A percentile compares a stretch with the other conserved stretches of the same genome.
phyloP scores from a whole-genome alignment of 1,140 invertebrate species.

The Heliothis virescens region DNA sequence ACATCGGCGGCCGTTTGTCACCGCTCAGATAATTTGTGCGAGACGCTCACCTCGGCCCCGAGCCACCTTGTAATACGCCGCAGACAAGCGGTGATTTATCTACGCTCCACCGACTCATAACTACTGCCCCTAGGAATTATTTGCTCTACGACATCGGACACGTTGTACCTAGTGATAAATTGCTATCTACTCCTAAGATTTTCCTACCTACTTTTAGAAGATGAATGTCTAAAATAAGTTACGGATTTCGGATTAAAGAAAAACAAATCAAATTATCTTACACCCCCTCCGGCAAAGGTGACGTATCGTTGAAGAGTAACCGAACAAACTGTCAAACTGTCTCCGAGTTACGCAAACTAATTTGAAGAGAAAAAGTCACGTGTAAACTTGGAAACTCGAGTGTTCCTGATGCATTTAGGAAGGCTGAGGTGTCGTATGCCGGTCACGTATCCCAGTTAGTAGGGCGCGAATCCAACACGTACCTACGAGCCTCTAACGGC shows the following conservation, averaged over 20 bases:
- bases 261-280: conserved; percentile 19
- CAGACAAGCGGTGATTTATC: conserved; percentile 45
- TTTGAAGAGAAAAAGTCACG: conserved; percentile 45
- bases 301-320: conserved; percentile 1
- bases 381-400: conserved; percentile 42
- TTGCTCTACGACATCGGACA: conserved; percentile 32
- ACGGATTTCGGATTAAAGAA: not conserved
- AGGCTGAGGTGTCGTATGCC: conserved; percentile 53
- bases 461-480: conserved; percentile 78
- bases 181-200: conserved; percentile 12
- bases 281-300: not conserved
- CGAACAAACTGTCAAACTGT: conserved; percentile 7
- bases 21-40: conserved; percentile 33
- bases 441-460: conserved; percentile 74
- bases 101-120: conserved; percentile 35
- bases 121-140: conserved; percentile 32
- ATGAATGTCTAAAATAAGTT: not conserved
- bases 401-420: conserved; percentile 47
- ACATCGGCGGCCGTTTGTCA: conserved; percentile 7
- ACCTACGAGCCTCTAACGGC: conserved; percentile 72
- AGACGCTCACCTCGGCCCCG: conserved; percentile 23
- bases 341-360: conserved; percentile 38
- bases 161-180: conserved; percentile 4
- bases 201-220: not conserved
- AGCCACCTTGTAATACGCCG: conserved; percentile 38